Evolutionary conservation across 1,140 invertebrate genomes (phyloP).

Genomic region (Rhizoglyphus robini): DNA sequence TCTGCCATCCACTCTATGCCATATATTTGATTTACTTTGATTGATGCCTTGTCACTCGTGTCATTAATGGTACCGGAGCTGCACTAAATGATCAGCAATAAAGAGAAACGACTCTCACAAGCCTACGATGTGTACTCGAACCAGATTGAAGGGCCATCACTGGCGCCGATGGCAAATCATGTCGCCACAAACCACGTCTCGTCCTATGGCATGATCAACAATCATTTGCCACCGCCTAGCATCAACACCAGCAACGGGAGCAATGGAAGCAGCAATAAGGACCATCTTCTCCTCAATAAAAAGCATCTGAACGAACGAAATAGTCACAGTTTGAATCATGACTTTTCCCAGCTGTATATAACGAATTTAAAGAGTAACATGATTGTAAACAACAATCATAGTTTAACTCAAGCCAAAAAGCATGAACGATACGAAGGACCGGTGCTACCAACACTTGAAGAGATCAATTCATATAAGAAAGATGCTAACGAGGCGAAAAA

Average conservation of each 20-base stretch:
- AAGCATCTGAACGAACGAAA: neutral
- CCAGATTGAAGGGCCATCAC: neutral
- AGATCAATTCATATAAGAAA: slow-evolving; percentile 9
- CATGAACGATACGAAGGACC: neutral
- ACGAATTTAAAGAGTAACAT: neutral
- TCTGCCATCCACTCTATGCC: too few species aligned
- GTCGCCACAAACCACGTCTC: neutral
- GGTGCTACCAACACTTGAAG: neutral
- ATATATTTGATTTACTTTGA: too few species aligned
- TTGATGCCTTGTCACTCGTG: too few species aligned
- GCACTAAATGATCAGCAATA: slow-evolving; percentile 13
- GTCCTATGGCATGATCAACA: neutral
- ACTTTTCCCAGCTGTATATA: slow-evolving; percentile 10
- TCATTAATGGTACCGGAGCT: too few species aligned
- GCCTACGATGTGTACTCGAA: neutral
- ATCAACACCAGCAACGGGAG: neutral
- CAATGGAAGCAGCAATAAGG: neutral
- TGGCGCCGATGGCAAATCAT: neutral
- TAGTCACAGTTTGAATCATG: slow-evolving; percentile 15
- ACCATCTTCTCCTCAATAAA: neutral
- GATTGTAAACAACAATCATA: slow-evolving; percentile 1
- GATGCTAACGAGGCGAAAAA: neutral
- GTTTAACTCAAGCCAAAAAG: neutral
- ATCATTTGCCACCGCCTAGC: neutral
- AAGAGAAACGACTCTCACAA: slow-evolving; percentile 12